These are phyloP conservation scores for Aurelia aurita DNA, from an alignment of 30 jellyfish, hydroid and myxozoan species.

Conservation along the genomic window DNA sequence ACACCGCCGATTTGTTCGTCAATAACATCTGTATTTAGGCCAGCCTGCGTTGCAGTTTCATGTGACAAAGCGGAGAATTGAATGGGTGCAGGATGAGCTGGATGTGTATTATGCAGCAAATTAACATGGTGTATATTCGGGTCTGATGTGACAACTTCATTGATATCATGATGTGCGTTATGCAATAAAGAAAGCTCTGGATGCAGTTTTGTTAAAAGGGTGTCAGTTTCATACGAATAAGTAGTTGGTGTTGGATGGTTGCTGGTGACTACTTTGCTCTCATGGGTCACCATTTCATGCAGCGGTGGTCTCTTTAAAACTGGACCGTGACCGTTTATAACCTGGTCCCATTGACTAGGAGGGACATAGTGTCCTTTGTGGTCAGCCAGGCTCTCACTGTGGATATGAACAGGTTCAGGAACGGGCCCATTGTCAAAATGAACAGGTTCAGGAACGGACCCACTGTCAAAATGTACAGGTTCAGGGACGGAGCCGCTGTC, in stretches of 20 bases:
- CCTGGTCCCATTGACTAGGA: constrained; percentile 67
- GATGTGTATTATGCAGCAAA: background rate
- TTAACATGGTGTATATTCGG: constrained; percentile 55
- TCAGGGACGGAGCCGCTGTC: too few species aligned
- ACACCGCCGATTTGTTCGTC: constrained; percentile 31
- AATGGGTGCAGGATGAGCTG: constrained; percentile 20
- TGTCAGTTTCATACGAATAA: constrained; percentile 35
- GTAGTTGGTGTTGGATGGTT: constrained; percentile 16
- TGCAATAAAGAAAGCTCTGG: constrained; percentile 57
- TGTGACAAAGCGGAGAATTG: constrained; percentile 40
- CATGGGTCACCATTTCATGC: constrained; percentile 6
- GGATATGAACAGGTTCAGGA: background rate
- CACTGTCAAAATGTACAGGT: too few species aligned
- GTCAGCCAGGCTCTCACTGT: background rate
- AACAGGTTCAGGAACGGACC: too few species aligned
- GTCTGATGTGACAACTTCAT: constrained; percentile 40
- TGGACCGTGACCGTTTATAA: background rate
- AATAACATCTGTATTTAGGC: background rate
- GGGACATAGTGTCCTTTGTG: constrained; percentile 53
- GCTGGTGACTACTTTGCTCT: background rate
- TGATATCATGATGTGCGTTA: constrained; percentile 63
- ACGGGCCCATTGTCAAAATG: too few species aligned
- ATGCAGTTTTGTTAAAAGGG: constrained; percentile 47
- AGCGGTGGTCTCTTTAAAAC: background rate
- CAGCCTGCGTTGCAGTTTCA: constrained; percentile 29